Evolutionary conservation across 1,140 invertebrate genomes (phyloP).

Genomic region (Lysiphlebus fabarum): DNA sequence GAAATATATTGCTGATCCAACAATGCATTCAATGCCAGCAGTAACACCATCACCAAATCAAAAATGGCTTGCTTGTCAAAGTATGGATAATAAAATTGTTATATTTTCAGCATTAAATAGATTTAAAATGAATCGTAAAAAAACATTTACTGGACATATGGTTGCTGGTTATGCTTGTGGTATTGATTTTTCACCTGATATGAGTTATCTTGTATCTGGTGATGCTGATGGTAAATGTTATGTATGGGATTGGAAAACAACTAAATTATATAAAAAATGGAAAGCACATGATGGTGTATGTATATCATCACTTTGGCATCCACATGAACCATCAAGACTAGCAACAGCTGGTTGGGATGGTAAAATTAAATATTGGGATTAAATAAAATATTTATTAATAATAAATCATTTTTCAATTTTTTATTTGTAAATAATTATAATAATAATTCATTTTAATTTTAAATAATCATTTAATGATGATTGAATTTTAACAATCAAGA

Average conservation of each 20-base stretch:
- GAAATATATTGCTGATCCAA: conserved; percentile 99
- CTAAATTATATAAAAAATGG: conserved; percentile 96
- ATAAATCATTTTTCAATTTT: too few relatives aligned
- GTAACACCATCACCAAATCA: conserved; percentile 93
- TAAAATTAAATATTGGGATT: conserved; percentile 98
- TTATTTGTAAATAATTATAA: conserved; percentile 15
- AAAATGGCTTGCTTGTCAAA: conserved; percentile 99
- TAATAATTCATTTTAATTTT: too few relatives aligned
- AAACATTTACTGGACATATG: conserved; percentile 98
- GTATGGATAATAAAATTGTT: conserved; percentile 98
- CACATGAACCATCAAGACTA: conserved; percentile 95
- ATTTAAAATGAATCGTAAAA: conserved; percentile 97
- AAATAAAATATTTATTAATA: conserved; percentile 34
- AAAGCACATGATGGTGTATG: conserved; percentile 98
- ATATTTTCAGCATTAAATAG: conserved; percentile 96
- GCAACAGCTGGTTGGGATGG: conserved; percentile 98
- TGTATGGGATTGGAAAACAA: conserved; percentile 99
- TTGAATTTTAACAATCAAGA: too few relatives aligned
- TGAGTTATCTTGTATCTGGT: conserved; percentile 98
- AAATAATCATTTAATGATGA: too few relatives aligned
- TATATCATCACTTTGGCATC: conserved; percentile 94
- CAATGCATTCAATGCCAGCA: conserved; percentile 98
- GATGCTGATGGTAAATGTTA: conserved; percentile 99
- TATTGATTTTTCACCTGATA: conserved; percentile 97
- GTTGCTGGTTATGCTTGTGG: conserved; percentile 98